Evolutionary conservation across 2,797 vertebrate genomes (phyloP).

Genomic region (Sylvilagus floridanus): DNA sequence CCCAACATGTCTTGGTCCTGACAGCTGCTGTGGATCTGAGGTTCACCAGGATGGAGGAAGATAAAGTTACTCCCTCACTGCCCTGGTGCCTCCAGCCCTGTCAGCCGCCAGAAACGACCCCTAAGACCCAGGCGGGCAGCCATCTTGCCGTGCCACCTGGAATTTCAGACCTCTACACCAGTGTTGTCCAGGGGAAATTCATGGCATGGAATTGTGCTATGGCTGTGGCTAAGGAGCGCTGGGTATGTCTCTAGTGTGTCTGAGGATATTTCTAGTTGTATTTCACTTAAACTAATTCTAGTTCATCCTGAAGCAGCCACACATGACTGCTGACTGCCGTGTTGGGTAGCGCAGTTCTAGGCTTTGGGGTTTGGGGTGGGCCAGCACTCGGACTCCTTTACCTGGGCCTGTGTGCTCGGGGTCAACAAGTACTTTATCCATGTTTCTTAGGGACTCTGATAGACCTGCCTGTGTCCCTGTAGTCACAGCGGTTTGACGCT

Average conservation of each 20-base stretch:
- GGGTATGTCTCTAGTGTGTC: background rate
- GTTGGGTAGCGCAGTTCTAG: background rate
- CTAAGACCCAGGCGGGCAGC: background rate
- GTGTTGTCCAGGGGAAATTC: background rate
- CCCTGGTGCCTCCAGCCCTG: background rate
- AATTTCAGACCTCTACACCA: background rate
- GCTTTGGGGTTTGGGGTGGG: background rate
- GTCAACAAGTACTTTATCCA: background rate
- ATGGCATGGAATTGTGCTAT: background rate
- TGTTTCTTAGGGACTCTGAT: background rate
- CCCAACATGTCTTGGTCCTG: background rate
- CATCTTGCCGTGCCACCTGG: background rate
- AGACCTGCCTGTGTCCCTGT: background rate
- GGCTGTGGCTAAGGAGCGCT: background rate
- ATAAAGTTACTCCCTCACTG: background rate
- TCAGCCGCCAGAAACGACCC: background rate
- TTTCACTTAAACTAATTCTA: slow-evolving; percentile 28
- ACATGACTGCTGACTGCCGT: background rate
- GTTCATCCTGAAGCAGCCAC: background rate
- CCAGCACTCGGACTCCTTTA: background rate
- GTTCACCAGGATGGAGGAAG: background rate
- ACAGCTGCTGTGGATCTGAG: background rate
- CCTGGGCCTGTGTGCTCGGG: background rate
- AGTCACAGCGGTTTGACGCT: background rate
- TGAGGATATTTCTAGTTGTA: background rate